Base-by-base conservation (phyloP, 1,140 invertebrate genomes). In the Neodiprion pinetum region DNA sequence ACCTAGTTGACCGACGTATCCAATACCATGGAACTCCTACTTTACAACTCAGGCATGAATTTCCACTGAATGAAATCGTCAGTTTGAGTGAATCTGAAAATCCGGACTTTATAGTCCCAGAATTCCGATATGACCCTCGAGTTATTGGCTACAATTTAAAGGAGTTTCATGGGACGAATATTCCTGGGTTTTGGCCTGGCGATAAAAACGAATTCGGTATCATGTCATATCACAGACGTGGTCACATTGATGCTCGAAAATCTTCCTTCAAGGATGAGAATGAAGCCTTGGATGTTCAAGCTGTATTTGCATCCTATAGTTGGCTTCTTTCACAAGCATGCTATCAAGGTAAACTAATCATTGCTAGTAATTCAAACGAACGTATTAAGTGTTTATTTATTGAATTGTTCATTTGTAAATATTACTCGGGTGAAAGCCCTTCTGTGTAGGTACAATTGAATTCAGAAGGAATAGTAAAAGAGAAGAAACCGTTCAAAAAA, bases 131-230 rank as follows among this genome's bases (percentile, higher is more conserved):
- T 81, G 88, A 91, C 83, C 93, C 94, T 0, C 82, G 88, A 78
- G 86, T 85, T 71, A 77, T 92, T 67, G 92, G 92, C 67, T 92
- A 92, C 77, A 75, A 67, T 21, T 78, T 80, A 49, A 83, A 89
- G 49, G 83, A 90, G 76, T 87, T 90, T 80, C 92, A 93, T 86
- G 92, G 91, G 7, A 92, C 92, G 14, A 93, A 91, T 88, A 92
- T 96, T 80, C 94, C 95, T 83, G 95, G 95, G 65, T 95, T 92
- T 86, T 96, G 95, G 94, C 93, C 94, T 61, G 94, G 93, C 4
- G 94, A 95, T 87, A 80, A 85, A 50, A 89, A 91, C 85, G 92
- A 94, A 86, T 96, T 94, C 89, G 95, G 94, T 21, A 78, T 94
- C 14, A 72, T 97, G 10, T 95, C 95, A 14, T 94, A 92, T 81